phyloP scores from a whole-genome alignment of 2,113 vertebrate genomes.

The Circaetus cinerascens region DNA sequence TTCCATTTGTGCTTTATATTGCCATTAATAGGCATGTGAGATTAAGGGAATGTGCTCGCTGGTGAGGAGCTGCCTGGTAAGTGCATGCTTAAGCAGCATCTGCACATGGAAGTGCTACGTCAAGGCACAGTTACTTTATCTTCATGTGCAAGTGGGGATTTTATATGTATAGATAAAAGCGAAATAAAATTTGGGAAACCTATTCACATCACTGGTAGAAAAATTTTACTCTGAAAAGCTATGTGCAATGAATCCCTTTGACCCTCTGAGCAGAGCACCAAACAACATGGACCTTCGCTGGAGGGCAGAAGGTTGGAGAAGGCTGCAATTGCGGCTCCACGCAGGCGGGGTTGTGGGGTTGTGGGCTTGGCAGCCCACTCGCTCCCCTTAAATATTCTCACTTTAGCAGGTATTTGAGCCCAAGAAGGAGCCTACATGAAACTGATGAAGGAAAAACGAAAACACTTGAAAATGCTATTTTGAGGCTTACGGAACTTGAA shows the following conservation, averaged over 20 bases:
- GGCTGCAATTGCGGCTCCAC: accelerated
- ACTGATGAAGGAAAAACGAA: neutral
- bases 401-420: neutral
- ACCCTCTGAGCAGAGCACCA: neutral
- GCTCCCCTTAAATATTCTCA: neutral
- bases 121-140: neutral
- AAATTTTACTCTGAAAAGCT: neutral
- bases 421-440: neutral
- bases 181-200: neutral
- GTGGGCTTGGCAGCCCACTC: neutral
- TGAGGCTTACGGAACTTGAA: neutral
- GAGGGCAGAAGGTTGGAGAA: neutral
- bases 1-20: neutral
- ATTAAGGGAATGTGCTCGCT: neutral
- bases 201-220: neutral
- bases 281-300: accelerated
- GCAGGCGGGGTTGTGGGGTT: neutral
- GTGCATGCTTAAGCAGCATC: neutral
- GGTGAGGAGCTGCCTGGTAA: neutral
- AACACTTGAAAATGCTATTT: constrained; percentile 39
- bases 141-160: neutral
- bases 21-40: neutral
- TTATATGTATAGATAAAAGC: neutral
- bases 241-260: neutral
- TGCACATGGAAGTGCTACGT: neutral